Percentiles rank a stretch among this genome's conserved stretches.
Evolutionary conservation across 2,113 vertebrate genomes (phyloP).

Genomic region (Equus quagga): DNA sequence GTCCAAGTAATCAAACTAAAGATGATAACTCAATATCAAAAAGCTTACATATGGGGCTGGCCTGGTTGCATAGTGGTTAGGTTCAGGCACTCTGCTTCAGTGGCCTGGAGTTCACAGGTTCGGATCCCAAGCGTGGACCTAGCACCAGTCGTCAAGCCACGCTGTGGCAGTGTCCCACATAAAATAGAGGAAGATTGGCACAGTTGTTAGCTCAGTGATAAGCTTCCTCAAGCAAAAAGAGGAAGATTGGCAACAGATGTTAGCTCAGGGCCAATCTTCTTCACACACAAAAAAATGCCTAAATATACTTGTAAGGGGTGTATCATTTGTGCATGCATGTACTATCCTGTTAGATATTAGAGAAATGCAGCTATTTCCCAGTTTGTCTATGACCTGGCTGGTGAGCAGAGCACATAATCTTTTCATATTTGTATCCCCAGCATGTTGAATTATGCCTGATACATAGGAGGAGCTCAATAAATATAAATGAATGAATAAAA

Average conservation of each 20-base stretch:
- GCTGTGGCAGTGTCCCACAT: too few relatives aligned
- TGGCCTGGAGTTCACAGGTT: too few relatives aligned
- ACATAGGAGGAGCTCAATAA: background rate
- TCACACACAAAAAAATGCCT: background rate
- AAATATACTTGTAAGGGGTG: background rate
- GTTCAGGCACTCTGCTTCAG: too few relatives aligned
- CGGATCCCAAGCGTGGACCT: too few relatives aligned
- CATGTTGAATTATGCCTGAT: background rate
- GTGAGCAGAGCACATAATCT: background rate
- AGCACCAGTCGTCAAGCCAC: too few relatives aligned
- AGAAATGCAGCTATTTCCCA: background rate
- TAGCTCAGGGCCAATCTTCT: too few relatives aligned
- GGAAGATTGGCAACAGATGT: too few relatives aligned
- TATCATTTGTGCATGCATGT: background rate
- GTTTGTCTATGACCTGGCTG: background rate
- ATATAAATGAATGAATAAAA: constrained; percentile 56
- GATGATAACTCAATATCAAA: background rate
- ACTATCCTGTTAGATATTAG: background rate
- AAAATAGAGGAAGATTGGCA: too few relatives aligned
- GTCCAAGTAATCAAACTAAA: background rate
- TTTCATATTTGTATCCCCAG: background rate
- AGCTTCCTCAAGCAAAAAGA: too few relatives aligned
- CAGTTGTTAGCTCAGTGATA: too few relatives aligned
- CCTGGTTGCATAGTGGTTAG: too few relatives aligned
- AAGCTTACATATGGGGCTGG: background rate